These are phyloP conservation scores for Coregonus suidteri DNA, from an alignment of 2,797 vertebrate species.

Conservation along the genomic window DNA sequence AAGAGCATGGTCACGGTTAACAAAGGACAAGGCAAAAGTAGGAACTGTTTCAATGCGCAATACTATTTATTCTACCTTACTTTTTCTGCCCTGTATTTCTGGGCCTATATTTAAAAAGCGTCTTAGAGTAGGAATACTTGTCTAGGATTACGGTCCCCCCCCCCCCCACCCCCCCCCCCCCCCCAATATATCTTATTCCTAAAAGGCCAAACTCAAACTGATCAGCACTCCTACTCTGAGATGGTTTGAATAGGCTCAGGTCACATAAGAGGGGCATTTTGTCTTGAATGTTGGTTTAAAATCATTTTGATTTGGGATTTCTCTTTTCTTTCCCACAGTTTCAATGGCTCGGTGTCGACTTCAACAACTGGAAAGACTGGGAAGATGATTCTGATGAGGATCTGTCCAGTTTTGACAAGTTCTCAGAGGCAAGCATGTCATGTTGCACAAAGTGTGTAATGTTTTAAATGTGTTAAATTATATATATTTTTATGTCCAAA, in stretches of 20 bases:
- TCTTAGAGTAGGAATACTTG: too few species aligned
- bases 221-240: too few species aligned
- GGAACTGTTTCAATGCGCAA: background rate
- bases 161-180: background rate
- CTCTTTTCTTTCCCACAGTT: conserved; percentile 70
- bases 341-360: conserved; percentile 97
- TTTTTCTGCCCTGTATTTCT: background rate
- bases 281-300: background rate
- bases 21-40: conserved; percentile 95
- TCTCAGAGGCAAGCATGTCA: conserved; percentile 85
- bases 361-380: conserved; percentile 99
- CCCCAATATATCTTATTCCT: background rate
- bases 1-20: conserved; percentile 92
- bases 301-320: background rate
- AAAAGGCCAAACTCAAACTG: too few species aligned
- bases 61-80: too few species aligned
- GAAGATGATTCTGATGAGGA: conserved; percentile 97
- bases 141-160: background rate
- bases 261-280: too few species aligned
- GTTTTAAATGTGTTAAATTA: background rate
- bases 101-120: background rate
- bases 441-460: background rate
- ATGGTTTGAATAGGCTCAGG: too few species aligned
- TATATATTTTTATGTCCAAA: background rate
- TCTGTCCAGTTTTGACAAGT: conserved; percentile 94